A percentile compares a stretch with the other conserved stretches of the same genome.
Conservation (phyloP, 2,797 vertebrate genomes). For the Melopsittacus undulatus region DNA sequence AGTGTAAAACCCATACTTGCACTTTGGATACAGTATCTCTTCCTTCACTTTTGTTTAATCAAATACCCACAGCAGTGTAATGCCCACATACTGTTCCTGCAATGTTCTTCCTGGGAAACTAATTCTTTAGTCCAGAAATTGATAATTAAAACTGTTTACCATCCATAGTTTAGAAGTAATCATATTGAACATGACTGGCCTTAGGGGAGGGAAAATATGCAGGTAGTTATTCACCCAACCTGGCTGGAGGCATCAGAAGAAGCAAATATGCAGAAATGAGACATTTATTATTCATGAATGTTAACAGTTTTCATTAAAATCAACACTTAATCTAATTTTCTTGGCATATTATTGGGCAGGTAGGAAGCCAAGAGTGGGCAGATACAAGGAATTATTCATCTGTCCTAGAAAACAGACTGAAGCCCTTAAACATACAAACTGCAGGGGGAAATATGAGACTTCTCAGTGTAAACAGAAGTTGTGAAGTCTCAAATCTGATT, state of each 20-base stretch:
- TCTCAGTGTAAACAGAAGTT: background rate
- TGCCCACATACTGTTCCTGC: background rate
- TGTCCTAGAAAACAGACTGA: background rate
- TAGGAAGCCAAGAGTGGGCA: background rate
- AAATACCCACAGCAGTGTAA: background rate
- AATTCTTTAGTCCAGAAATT: background rate
- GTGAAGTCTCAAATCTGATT: background rate
- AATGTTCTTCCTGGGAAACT: background rate
- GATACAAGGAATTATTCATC: background rate
- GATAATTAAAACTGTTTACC: slow-evolving; percentile 8
- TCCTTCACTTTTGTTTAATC: background rate
- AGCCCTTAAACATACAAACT: background rate
- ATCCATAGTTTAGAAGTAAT: background rate
- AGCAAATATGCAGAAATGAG: slow-evolving; percentile 12
- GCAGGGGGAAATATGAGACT: background rate
- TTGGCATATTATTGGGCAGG: background rate
- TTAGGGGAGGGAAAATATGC: background rate
- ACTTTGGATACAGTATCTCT: background rate
- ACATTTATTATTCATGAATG: slow-evolving; percentile 49
- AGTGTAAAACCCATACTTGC: fast-evolving
- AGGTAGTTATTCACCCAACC: background rate
- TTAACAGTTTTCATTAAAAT: slow-evolving; percentile 1
- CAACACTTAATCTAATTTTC: slow-evolving; percentile 18
- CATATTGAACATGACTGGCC: background rate
- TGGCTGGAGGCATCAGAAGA: slow-evolving; percentile 26